phyloP scores from a whole-genome alignment of 2,113 vertebrate genomes.

The Pseudois nayaur region DNA sequence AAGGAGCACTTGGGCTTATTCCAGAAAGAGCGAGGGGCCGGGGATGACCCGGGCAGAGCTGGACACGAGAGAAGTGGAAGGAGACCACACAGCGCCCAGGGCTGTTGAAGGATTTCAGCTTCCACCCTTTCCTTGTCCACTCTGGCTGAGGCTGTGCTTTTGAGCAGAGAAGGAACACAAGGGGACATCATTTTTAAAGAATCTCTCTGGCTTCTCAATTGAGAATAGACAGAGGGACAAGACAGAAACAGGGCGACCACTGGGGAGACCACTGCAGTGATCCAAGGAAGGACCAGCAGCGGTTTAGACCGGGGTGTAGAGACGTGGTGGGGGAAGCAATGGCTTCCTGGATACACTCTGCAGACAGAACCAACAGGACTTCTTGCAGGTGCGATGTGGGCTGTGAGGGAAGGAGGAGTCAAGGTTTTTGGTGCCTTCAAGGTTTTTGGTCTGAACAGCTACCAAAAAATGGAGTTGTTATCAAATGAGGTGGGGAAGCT shows the following conservation, averaged over 20 bases:
- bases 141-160: not conserved
- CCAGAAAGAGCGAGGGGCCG: not conserved
- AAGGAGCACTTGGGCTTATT: not conserved
- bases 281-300: not conserved
- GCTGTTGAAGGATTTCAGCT: not conserved
- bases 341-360: not conserved
- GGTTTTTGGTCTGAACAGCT: not conserved
- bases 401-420: not conserved
- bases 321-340: not conserved
- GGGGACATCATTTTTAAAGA: not conserved
- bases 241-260: not conserved
- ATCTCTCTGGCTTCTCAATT: not conserved
- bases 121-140: not conserved
- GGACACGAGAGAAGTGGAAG: not conserved
- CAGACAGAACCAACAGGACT: not conserved
- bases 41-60: not conserved
- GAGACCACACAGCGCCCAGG: not conserved
- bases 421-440: not conserved
- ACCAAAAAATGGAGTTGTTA: not conserved
- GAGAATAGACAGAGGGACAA: not conserved
- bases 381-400: not conserved
- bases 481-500: not conserved
- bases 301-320: not conserved
- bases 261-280: not conserved
- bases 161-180: not conserved